phyloP scores from a whole-genome alignment of 1,140 invertebrate genomes.

The Pristionchus pacificus region DNA sequence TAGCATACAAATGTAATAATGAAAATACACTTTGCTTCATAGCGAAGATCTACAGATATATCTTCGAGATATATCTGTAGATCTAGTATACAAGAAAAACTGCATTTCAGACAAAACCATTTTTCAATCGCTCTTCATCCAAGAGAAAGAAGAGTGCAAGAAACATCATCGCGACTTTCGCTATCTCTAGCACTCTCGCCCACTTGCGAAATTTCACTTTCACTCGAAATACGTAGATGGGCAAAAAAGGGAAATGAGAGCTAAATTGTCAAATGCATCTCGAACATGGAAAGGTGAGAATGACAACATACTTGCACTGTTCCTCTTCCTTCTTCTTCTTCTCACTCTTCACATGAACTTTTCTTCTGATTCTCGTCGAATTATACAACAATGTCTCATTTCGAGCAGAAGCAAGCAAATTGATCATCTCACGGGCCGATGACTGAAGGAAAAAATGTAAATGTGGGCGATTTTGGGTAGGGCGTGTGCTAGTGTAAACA shows the following conservation, averaged over 20 bases:
- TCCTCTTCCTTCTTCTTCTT: background rate
- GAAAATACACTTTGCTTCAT: conserved; percentile 4
- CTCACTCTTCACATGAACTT: background rate
- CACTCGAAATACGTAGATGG: too few relatives aligned
- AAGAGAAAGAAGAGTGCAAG: conserved; percentile 1
- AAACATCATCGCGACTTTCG: background rate
- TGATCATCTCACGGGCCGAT: background rate
- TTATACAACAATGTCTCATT: background rate
- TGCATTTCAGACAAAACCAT: background rate
- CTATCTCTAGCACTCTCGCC: background rate
- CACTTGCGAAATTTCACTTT: too few relatives aligned
- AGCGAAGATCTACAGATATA: background rate
- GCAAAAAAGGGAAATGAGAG: background rate
- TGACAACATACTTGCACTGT: background rate
- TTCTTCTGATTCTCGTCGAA: conserved; percentile 8
- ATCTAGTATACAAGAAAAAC: conserved; percentile 9
- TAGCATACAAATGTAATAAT: too few relatives aligned
- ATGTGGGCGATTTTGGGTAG: background rate
- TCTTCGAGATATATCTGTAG: conserved; percentile 1
- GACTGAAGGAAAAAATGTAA: background rate
- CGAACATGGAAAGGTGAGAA: background rate
- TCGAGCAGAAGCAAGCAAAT: background rate
- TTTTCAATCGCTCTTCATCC: background rate
- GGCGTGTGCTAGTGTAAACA: background rate
- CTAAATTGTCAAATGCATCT: background rate